Evolutionary conservation across 2,888 invertebrate genomes (phyloP).

Genomic region (Pandemis corylana): DNA sequence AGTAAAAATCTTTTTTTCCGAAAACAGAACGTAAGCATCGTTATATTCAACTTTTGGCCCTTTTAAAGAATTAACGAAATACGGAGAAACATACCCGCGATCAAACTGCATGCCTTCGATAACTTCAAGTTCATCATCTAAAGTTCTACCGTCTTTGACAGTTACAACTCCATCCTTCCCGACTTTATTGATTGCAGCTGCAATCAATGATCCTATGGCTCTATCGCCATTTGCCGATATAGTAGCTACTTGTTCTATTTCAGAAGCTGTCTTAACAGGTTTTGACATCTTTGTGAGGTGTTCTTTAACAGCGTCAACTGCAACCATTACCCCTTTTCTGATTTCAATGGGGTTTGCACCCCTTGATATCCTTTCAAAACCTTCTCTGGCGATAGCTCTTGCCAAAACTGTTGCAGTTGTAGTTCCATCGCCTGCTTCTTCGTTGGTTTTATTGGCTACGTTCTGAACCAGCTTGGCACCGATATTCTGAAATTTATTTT

Average conservation of each 20-base stretch:
- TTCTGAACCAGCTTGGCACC: constrained; percentile 99
- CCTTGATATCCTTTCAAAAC: constrained; percentile 98
- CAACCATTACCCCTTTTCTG: constrained; percentile 94
- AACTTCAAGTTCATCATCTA: constrained; percentile 96
- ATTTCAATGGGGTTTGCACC: constrained; percentile 99
- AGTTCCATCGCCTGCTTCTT: constrained; percentile 99
- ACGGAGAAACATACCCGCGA: constrained; percentile 98
- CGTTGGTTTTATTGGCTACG: constrained; percentile 99
- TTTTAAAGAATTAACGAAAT: constrained; percentile 99
- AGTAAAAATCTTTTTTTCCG: constrained; percentile 98
- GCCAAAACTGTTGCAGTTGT: constrained; percentile 99
- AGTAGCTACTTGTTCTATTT: constrained; percentile 99
- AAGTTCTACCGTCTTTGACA: constrained; percentile 99
- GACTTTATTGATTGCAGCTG: constrained; percentile 97
- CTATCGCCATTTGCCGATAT: constrained; percentile 99
- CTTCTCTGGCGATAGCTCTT: constrained; percentile 98
- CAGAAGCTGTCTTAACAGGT: constrained; percentile 96
- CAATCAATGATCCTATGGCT: constrained; percentile 95
- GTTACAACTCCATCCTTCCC: constrained; percentile 99
- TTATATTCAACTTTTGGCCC: constrained; percentile 98
- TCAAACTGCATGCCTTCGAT: constrained; percentile 99
- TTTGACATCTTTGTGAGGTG: constrained; percentile 94
- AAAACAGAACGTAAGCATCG: constrained; percentile 95
- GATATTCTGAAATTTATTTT: constrained; percentile 99
- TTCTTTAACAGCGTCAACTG: constrained; percentile 95